Base-by-base conservation (phyloP, 2,888 invertebrate species). In the Drosophila glabriapex region DNA sequence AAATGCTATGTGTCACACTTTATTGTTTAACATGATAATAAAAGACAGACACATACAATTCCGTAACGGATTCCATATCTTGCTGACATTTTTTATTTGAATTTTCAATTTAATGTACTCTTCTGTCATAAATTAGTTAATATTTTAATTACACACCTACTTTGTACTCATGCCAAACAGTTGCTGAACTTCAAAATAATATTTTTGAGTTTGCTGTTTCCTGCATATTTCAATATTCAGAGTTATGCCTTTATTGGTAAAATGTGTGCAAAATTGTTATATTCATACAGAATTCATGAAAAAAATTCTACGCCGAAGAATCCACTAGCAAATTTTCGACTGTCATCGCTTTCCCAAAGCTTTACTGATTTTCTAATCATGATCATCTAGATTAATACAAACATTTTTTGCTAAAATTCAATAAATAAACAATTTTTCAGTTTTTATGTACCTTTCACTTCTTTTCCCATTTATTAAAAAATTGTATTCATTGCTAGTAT, bases 1-100 rank as follows among this genome's bases (percentile, higher is more conserved):
- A 60, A 60, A 46, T 52, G 54, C 49, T 29, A 39, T 25, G 14
- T 22, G 14, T 37, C 60, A 78, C 63, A 79, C 7, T 69, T 75
- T n/a, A 28, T 37, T 14, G 6, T 14, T 12, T 39, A 29, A 28
- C 22, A 35, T 35, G 10, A 35, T 54, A 54, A 33, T 53, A 16
- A 19, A 5, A 16, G 25, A 19, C 22, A 54, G 22, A 25, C 10
- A 6, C n/a, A 41, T 4, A 41, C n/a, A n/a, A 22, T 43, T 43
- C 22, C 12, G 22, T 3, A 14, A 43, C 22, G 6, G 12, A 22
- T 43, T 22, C 5, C 22, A 5, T 12, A 43, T 22, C 12, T 22
- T 22, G 16, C 22, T 16, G 4, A 46, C 7, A 25, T 7, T 35
- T 35, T 4, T 4, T 35, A 14, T 35, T 14, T 12, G 0, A 39